Evolutionary conservation across 2,888 invertebrate genomes (phyloP), one percentile per base, ranked within the genome.

Genomic region (Papilio elwesi): DNA sequence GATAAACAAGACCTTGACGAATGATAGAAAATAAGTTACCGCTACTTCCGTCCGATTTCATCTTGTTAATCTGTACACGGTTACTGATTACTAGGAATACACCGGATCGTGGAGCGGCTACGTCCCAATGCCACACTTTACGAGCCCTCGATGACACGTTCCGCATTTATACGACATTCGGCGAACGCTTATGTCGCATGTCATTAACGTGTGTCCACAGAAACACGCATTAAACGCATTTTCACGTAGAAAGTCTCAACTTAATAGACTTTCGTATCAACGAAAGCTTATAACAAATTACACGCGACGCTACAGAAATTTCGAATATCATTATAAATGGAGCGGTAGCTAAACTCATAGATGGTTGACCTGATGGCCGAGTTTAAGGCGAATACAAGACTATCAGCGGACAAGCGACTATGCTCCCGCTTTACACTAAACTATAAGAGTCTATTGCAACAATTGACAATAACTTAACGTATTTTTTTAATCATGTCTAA

Each of bases 61-160:
- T 48, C 36, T 52, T 49, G 64, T 59, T 66, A 57, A 71, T 71
- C 71, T n/a, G 47, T 59, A 36, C 26, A 38, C 55, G 38, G 36
- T 36, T 11, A 12, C 57, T 51, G 16, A 63, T 38, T 73, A 68
- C 73, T 62, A 65, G 68, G 64, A 73, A 73, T 11, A 68, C 43
- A 73, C 57, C 68, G 68, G 48, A 64, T 43, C 55, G 7, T 47
- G 8, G 55, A 48, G 57, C 65, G 15, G 43, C 64, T 55, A 12
- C 43, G 73, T 36, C 64, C 73, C 69, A 73, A 59, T 73, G 65
- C 59, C 69, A 69, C 69, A 66, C 66, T 66, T 69, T 13, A n/a
- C 36, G 16, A 59, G 69, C 69, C 73, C 69, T 70, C 52, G 48
- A 64, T 38, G 65, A 65, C 69, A 69, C n/a, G 69, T 62, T 65